phyloP scores from a whole-genome alignment of 2,797 vertebrate genomes.

The Diceros bicornis region DNA sequence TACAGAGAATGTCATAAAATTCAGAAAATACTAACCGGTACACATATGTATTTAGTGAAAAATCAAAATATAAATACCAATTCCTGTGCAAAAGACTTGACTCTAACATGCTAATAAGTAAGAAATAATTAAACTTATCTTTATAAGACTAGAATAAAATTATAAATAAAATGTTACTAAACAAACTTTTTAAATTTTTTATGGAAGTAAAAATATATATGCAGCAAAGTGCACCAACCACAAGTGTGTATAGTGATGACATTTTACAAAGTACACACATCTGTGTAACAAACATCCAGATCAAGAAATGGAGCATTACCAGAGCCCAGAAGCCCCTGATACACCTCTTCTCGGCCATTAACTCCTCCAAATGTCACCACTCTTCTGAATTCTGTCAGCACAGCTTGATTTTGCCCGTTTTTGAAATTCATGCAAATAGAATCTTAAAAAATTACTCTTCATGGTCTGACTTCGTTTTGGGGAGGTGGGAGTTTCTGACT shows the following conservation, averaged over 20 bases:
- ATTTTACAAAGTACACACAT: background rate
- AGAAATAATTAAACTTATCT: slow-evolving; percentile 39
- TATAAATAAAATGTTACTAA: slow-evolving; percentile 38
- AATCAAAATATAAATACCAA: background rate
- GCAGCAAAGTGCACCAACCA: background rate
- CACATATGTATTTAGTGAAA: background rate
- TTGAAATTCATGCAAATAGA: background rate
- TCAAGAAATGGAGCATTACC: background rate
- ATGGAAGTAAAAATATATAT: background rate
- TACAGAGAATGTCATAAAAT: slow-evolving; percentile 17
- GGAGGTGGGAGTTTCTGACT: background rate
- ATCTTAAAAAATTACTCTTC: background rate
- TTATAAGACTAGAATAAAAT: background rate
- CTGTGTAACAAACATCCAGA: background rate
- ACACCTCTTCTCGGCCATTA: background rate
- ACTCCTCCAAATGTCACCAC: background rate
- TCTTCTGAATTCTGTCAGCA: background rate
- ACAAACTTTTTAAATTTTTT: background rate
- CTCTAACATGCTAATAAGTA: background rate
- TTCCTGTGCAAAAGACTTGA: background rate
- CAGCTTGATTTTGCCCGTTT: background rate
- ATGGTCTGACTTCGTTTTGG: background rate
- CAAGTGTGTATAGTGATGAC: background rate
- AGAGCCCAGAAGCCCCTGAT: background rate
- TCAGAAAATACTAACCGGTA: slow-evolving; percentile 42